Conservation (phyloP, 2,797 vertebrate genomes). For the Lepilemur septentrionalis region DNA sequence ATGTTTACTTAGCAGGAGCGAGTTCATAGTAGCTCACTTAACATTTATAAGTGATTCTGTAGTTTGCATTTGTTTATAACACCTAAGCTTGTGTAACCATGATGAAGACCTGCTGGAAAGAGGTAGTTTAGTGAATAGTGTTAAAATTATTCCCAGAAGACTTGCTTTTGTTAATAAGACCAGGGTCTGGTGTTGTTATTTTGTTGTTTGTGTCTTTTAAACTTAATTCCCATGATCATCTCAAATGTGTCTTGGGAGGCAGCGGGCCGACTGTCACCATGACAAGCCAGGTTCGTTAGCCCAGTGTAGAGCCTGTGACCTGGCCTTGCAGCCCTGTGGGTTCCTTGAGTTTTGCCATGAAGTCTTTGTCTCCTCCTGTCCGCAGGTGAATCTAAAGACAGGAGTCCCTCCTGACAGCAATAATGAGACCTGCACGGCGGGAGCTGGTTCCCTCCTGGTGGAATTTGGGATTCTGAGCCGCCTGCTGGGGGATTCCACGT, state of each 20-base stretch:
- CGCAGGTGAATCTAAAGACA: conserved; percentile 95
- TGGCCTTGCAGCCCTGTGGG: not conserved
- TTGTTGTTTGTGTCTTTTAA: not conserved
- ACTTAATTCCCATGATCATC: not conserved
- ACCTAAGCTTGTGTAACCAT: not conserved
- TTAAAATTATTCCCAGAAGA: not conserved
- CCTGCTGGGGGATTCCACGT: conserved; percentile 96
- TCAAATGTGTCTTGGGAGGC: not conserved
- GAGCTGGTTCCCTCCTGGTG: conserved; percentile 95
- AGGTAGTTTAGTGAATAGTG: not conserved
- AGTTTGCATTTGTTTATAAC: not conserved
- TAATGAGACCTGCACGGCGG: conserved; percentile 97
- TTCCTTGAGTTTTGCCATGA: not conserved
- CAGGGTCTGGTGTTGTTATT: not conserved
- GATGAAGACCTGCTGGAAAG: not conserved
- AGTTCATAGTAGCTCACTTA: not conserved
- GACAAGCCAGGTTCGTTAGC: not conserved
- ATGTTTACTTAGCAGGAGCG: not conserved
- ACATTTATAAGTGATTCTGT: not conserved
- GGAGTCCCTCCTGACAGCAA: conserved; percentile 94
- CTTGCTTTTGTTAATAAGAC: not conserved
- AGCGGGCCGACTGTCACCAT: not conserved
- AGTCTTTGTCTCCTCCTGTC: not conserved
- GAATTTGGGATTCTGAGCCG: conserved; percentile 98
- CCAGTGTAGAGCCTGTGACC: no score